phyloP scores from a whole-genome alignment of 2,888 invertebrate genomes.

The Apamea sordens region DNA sequence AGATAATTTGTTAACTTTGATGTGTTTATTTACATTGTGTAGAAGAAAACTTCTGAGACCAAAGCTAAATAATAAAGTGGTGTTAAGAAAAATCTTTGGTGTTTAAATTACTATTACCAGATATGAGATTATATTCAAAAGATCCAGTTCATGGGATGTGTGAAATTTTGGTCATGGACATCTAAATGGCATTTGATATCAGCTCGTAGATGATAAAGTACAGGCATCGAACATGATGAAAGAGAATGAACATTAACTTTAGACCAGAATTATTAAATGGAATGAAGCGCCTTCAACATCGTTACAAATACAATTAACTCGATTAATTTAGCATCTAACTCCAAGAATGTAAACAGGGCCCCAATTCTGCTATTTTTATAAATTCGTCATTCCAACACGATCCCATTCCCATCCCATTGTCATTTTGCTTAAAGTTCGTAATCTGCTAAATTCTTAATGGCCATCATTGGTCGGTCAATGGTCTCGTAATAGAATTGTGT shows the following conservation, averaged over 20 bases:
- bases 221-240: background rate
- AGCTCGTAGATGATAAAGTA: background rate
- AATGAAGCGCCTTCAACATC: background rate
- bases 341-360: background rate
- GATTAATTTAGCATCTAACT: background rate
- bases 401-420: too few relatives aligned
- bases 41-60: slow-evolving; percentile 37
- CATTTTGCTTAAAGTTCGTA: too few relatives aligned
- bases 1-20: slow-evolving; percentile 66
- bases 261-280: background rate
- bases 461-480: too few relatives aligned
- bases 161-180: background rate
- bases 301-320: background rate
- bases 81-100: slow-evolving; percentile 76
- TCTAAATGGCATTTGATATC: background rate
- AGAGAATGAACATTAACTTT: background rate
- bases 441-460: too few relatives aligned
- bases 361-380: too few relatives aligned
- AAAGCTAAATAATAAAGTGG: slow-evolving; percentile 48
- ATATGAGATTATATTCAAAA: slow-evolving; percentile 18
- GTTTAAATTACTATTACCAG: slow-evolving; percentile 69
- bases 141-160: background rate
- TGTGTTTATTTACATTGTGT: slow-evolving; percentile 76
- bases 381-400: too few relatives aligned
- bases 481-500: too few relatives aligned